Conservation (phyloP, 2,888 invertebrate species). For the Stenurella melanura region DNA sequence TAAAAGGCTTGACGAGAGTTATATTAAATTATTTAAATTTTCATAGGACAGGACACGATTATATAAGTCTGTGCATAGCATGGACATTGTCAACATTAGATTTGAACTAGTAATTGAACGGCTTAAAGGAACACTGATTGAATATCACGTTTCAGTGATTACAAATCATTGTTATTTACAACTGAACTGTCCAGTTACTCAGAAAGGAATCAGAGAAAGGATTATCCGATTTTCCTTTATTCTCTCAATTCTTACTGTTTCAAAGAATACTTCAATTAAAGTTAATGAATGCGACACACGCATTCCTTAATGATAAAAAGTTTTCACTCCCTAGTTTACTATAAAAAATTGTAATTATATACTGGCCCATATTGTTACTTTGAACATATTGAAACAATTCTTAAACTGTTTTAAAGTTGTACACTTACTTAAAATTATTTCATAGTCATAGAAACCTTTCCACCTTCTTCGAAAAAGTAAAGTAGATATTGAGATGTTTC, state of each 20-base stretch:
- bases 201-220: no score
- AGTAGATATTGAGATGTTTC: no score
- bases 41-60: background rate
- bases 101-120: slow-evolving; percentile 9
- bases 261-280: background rate
- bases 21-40: slow-evolving; percentile 2
- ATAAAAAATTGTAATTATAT: no score
- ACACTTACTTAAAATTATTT: no score
- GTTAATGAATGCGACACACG: background rate
- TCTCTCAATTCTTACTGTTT: background rate
- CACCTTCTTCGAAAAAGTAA: no score
- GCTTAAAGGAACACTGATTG: slow-evolving; percentile 22
- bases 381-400: no score
- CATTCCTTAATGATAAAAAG: no score
- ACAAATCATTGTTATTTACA: slow-evolving; percentile 2
- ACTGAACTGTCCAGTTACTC: slow-evolving; percentile 18
- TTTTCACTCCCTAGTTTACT: no score
- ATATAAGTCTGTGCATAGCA: background rate
- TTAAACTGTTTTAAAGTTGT: no score
- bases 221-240: background rate
- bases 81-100: background rate
- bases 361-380: no score
- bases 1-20: background rate
- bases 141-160: slow-evolving; percentile 24
- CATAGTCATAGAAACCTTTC: no score